Conservation (phyloP, 2,888 invertebrate species). For the Drosophila subsilvestris region DNA sequence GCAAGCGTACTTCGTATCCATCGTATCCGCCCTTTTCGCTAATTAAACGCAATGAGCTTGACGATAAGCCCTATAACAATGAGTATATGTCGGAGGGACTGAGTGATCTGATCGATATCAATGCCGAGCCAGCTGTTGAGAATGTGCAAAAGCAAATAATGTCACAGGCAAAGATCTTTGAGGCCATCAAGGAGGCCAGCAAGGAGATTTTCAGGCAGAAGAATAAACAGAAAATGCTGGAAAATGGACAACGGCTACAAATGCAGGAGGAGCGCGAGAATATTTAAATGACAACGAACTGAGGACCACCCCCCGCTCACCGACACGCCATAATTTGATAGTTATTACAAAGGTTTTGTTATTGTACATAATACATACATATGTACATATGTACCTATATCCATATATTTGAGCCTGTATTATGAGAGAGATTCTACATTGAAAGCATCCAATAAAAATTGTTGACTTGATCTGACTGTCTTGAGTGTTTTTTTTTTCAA, state of each 20-base stretch:
- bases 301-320: background rate
- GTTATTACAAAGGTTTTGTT: constrained; percentile 41
- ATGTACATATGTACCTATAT: constrained; percentile 1
- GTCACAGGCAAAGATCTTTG: constrained; percentile 89
- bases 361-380: constrained; percentile 40
- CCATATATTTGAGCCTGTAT: constrained; percentile 14
- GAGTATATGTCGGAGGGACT: constrained; percentile 87
- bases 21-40: constrained; percentile 78
- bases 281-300: constrained; percentile 43
- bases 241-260: constrained; percentile 58
- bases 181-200: constrained; percentile 91
- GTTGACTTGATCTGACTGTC: constrained; percentile 43
- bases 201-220: constrained; percentile 88
- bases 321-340: constrained; percentile 4
- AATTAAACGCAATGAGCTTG: constrained; percentile 82
- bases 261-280: constrained; percentile 57
- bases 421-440: constrained; percentile 37
- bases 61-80: constrained; percentile 84
- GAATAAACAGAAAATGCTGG: constrained; percentile 80
- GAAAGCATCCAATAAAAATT: constrained; percentile 59
- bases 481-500: too few species aligned
- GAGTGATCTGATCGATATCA: constrained; percentile 88
- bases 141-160: constrained; percentile 91
- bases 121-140: constrained; percentile 89
- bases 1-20: constrained; percentile 86